Percentiles rank a stretch among this genome's conserved stretches.
Conservation (phyloP, 2,888 invertebrate genomes). For the Auanema freiburgensis region DNA sequence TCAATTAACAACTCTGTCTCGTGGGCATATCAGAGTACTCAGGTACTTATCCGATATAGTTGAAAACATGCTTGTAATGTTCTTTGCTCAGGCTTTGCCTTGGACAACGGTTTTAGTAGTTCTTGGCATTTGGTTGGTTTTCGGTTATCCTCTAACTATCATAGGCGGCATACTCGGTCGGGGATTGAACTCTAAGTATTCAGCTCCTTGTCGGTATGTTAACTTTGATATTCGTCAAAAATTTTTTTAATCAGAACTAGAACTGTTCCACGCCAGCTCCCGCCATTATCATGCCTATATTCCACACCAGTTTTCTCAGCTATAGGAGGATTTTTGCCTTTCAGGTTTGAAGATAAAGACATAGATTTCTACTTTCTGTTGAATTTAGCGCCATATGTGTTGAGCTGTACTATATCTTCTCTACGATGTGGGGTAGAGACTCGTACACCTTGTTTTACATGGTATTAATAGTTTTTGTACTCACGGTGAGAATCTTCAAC, state of each 20-base stretch:
- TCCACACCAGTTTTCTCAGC: slow-evolving; percentile 67
- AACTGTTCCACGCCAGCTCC: slow-evolving; percentile 69
- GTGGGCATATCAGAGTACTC: slow-evolving; percentile 69
- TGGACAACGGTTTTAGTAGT: slow-evolving; percentile 68
- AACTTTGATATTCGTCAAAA: not conserved
- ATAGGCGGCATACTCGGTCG: slow-evolving; percentile 68
- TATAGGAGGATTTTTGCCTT: slow-evolving; percentile 69
- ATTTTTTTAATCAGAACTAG: slow-evolving; percentile 65
- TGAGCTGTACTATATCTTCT: slow-evolving; percentile 70
- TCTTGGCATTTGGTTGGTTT: slow-evolving; percentile 67
- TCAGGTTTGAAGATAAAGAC: slow-evolving; percentile 64
- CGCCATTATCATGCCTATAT: slow-evolving; percentile 67
- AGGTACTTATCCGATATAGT: slow-evolving; percentile 9
- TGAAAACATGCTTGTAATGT: not conserved
- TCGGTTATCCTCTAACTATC: slow-evolving; percentile 69
- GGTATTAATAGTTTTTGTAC: slow-evolving; percentile 68
- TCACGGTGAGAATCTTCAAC: slow-evolving; percentile 53
- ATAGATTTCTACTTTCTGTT: no score
- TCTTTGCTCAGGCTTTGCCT: slow-evolving; percentile 67
- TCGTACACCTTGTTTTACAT: slow-evolving; percentile 69
- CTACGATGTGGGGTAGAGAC: slow-evolving; percentile 70
- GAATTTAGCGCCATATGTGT: slow-evolving; percentile 68
- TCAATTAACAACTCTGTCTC: slow-evolving; percentile 68
- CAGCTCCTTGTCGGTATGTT: slow-evolving; percentile 16
- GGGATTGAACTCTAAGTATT: slow-evolving; percentile 2